These are phyloP conservation scores for Erethizon dorsatum DNA, from an alignment of 2,797 vertebrate genomes.

Conservation along the genomic window DNA sequence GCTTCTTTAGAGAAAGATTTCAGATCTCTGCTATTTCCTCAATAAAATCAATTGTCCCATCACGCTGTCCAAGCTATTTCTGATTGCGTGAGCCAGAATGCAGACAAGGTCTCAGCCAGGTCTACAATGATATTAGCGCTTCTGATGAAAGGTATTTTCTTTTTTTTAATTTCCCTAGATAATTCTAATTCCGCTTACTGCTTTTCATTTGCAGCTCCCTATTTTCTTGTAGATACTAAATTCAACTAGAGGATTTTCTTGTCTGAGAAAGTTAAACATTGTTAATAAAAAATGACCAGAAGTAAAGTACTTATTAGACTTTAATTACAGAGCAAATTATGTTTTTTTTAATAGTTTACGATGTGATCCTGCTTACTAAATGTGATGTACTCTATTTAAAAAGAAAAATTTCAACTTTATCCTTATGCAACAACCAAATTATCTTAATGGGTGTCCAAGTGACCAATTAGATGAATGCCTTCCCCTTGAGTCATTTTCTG, in stretches of 20 bases:
- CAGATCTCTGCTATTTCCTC: background rate
- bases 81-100: background rate
- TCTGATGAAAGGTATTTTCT: background rate
- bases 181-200: slow-evolving; percentile 58
- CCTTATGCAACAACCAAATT: slow-evolving; percentile 76
- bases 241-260: slow-evolving; percentile 48
- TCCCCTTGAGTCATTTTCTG: slow-evolving; percentile 86
- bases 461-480: slow-evolving; percentile 85
- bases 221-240: slow-evolving; percentile 48
- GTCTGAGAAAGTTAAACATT: slow-evolving; percentile 71
- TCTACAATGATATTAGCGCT: background rate
- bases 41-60: background rate
- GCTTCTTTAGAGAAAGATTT: slow-evolving; percentile 9
- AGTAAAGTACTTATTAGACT: slow-evolving; percentile 86
- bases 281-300: slow-evolving; percentile 82
- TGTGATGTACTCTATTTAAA: slow-evolving; percentile 71
- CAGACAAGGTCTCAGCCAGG: slow-evolving; percentile 10
- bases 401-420: slow-evolving; percentile 82
- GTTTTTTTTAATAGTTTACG: slow-evolving; percentile 70
- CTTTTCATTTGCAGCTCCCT: slow-evolving; percentile 42
- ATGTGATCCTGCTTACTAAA: slow-evolving; percentile 68
- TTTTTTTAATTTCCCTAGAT: background rate
- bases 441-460: slow-evolving; percentile 84
- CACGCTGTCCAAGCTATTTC: background rate
- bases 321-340: slow-evolving; percentile 84